Percentiles rank a stretch among this genome's conserved stretches.
These are phyloP conservation scores for Lithosia quadra DNA, from an alignment of 2,888 invertebrate species.

Conservation along the genomic window DNA sequence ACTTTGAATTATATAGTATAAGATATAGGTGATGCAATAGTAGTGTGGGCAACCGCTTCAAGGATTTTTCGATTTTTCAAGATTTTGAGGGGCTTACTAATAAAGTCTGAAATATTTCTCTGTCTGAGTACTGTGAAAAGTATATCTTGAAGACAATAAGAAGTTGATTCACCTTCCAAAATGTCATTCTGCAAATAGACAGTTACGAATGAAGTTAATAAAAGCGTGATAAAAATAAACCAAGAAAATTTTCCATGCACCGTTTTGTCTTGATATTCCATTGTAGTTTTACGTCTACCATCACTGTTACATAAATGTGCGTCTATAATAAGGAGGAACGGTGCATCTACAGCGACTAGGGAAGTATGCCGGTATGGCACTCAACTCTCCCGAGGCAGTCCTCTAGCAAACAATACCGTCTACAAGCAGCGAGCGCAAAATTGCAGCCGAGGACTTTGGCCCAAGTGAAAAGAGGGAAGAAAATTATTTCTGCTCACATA, in stretches of 20 bases:
- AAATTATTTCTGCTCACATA: constrained; percentile 9
- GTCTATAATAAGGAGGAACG: constrained; percentile 28
- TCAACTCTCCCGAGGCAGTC: constrained; percentile 41
- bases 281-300: constrained; percentile 8
- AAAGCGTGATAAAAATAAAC: not conserved
- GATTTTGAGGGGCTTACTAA: too few species aligned
- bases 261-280: not conserved
- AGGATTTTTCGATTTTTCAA: too few species aligned
- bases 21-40: not conserved
- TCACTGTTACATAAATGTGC: constrained; percentile 23
- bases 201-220: not conserved
- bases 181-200: not conserved
- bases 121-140: too few species aligned
- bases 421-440: constrained; percentile 48
- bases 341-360: constrained; percentile 27
- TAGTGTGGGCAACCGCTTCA: not conserved
- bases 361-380: constrained; percentile 37
- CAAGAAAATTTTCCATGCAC: not conserved
- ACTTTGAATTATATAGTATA: too few species aligned
- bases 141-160: not conserved
- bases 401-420: constrained; percentile 54
- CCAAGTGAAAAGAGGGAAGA: constrained; percentile 31
- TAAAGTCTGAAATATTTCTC: too few species aligned
- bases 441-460: constrained; percentile 40
- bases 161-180: not conserved